Evolutionary conservation across 1,140 invertebrate species (phyloP).

Genomic region (Trichogramma pretiosum): DNA sequence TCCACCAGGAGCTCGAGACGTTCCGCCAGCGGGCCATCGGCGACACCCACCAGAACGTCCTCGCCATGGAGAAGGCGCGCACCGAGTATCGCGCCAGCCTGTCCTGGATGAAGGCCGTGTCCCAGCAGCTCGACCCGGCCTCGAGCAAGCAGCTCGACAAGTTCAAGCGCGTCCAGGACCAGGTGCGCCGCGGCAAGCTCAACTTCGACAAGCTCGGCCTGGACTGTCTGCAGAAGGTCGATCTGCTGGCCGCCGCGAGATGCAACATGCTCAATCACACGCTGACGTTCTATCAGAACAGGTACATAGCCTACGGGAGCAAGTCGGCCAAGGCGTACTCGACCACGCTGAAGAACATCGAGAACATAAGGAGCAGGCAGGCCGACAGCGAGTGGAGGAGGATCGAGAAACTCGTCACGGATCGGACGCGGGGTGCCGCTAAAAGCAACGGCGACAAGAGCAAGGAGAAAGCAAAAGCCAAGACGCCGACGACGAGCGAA

Average conservation of each 20-base stretch:
- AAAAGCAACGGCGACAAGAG: too few species aligned
- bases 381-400: too few species aligned
- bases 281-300: slow-evolving; percentile 85
- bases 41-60: slow-evolving; percentile 84
- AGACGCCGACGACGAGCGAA: too few species aligned
- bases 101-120: slow-evolving; percentile 98
- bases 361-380: too few species aligned
- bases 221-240: slow-evolving; percentile 95
- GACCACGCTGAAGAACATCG: too few species aligned
- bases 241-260: slow-evolving; percentile 87
- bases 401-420: too few species aligned
- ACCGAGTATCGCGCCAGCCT: slow-evolving; percentile 95
- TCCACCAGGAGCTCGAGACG: slow-evolving; percentile 95
- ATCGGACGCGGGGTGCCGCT: too few species aligned
- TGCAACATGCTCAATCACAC: slow-evolving; percentile 98
- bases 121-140: slow-evolving; percentile 92
- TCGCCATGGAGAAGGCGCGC: slow-evolving; percentile 87
- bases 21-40: slow-evolving; percentile 88
- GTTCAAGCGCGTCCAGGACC: slow-evolving; percentile 81
- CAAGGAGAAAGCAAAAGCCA: too few species aligned
- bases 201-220: slow-evolving; percentile 90
- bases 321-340: too few species aligned
- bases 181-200: slow-evolving; percentile 71
- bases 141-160: slow-evolving; percentile 90
- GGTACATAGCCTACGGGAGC: too few species aligned